Base-by-base conservation (phyloP, 2,113 vertebrate species). In the Catharus bicknelli region DNA sequence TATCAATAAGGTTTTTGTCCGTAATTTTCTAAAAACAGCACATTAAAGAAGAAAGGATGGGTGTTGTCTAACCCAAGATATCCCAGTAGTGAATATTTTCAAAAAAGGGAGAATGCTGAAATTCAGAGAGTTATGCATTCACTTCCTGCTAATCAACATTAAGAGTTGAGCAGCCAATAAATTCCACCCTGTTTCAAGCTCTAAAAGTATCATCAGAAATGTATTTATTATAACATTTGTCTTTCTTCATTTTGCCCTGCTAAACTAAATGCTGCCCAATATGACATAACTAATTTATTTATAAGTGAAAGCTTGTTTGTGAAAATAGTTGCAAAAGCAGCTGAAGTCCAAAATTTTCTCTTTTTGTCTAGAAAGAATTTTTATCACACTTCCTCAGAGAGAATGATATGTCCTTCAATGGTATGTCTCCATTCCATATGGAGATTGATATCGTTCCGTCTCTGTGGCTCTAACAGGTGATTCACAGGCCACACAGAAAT, bases 381-480 rank as follows among this genome's bases (percentile, higher is more conserved):
- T 30, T 54, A 30, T 30, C 10, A 50, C 0, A 2, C 2, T 68
- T 50, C 30, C 5, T 51, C 26, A 79, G 29, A 36, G 3, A 45
- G 21, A 75, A 69, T 21, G 0, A 40, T 8, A 2, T 1, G 26
- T 22, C 7, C 42, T 47, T 62, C 45, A 40, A 21, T 54, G 51
- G 30, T 8, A 3, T 4, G 57, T 50, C 11, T 79, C 32, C 5
- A 4, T 36, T 51, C 25, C 50, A 51, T 51, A 51, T 27, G 25
- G 4, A 45, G 21, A 75, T 61, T 21, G 0, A n/a, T 8, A 2
- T 1, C 22, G 26, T 6, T 51, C 47, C 51, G 3, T 34, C 11
- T 50, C 42, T 57, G 12, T 26, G 11, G 32, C 13, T 63, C 51
- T 26, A 36, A 43, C 23, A 70, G 17, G 12, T 26, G 11, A 14